Conservation (phyloP, 2,888 invertebrate genomes). For the Nomada hirtipes region DNA sequence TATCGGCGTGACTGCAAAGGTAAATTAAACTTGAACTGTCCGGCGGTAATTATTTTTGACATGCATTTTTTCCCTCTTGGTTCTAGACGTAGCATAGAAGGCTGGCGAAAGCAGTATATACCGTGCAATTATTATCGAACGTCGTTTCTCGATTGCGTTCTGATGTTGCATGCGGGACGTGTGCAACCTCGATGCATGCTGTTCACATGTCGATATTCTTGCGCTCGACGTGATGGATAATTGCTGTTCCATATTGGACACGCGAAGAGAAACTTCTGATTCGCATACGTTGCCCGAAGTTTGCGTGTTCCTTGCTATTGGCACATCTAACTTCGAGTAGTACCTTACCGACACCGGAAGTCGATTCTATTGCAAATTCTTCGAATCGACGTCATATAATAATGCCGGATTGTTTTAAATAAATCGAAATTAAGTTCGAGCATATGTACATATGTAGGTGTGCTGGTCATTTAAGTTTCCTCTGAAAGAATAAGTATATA, state of each 20-base stretch:
- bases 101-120: not conserved
- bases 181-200: slow-evolving; percentile 1
- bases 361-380: slow-evolving; percentile 21
- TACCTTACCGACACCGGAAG: slow-evolving; percentile 45
- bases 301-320: slow-evolving; percentile 39
- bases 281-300: slow-evolving; percentile 13
- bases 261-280: slow-evolving; percentile 14
- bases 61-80: no score
- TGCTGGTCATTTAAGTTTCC: no score
- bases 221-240: slow-evolving; percentile 39
- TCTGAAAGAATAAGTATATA: no score
- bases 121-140: slow-evolving; percentile 3
- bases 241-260: slow-evolving; percentile 41
- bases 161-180: not conserved
- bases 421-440: not conserved
- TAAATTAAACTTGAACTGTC: no score
- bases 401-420: not conserved
- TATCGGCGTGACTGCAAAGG: no score
- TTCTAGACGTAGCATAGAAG: not conserved
- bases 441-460: no score
- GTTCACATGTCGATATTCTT: slow-evolving; percentile 26
- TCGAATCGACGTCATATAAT: not conserved
- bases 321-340: slow-evolving; percentile 35
- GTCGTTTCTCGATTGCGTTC: slow-evolving; percentile 4
- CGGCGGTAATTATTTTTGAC: no score